Base-by-base conservation (phyloP, 2,113 vertebrate genomes). In the Lipophrys pholis region DNA sequence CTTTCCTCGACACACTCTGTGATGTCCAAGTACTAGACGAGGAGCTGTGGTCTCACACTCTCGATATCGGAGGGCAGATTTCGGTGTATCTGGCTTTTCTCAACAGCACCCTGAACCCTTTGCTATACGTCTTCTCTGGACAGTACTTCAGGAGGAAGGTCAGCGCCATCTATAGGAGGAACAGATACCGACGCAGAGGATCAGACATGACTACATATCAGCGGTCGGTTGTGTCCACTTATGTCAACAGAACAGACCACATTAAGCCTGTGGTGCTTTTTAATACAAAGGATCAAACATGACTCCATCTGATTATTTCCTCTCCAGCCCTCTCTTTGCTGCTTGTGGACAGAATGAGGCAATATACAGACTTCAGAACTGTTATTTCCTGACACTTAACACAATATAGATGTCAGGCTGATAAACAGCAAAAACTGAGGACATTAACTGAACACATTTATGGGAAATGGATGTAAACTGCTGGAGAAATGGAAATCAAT, bases 101-200 rank as follows among this genome's bases (percentile, higher is more conserved):
- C 80, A 99, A 98, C 93, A 97, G 97, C 86, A 94, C 93, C 70
- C 84, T 99, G 38, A 99, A 99, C 83, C 97, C 97, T 0, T 15
- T 97, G 67, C 80, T 99, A 4, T 99, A 98, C 0, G 95, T 97
- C 21, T 93, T 97, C 8, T 94, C 96, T 0, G 96, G 97, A 10
- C 95, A 95, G 80, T 95, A 95, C 75, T 99, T 99, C 89, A 93
- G 92, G 71, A 96, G 90, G 88, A 99, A 97, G 74, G 92, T 94
- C 5, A 71, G 51, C 2, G 93, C 94, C 81, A 94, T 98, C 81
- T 97, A 87, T 84, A 66, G 67, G 46, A 45, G 75, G 46, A 81
- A 43, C 1, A 76, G 66, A 53, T 40, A 54, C n/a, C 40, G 42
- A 11, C 88, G 84, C 6, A 87, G 86, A 66, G 87, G 77, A 42